Evolutionary conservation across 2,113 vertebrate species (phyloP).

Genomic region (Rhinopomastus cyanomelas): DNA sequence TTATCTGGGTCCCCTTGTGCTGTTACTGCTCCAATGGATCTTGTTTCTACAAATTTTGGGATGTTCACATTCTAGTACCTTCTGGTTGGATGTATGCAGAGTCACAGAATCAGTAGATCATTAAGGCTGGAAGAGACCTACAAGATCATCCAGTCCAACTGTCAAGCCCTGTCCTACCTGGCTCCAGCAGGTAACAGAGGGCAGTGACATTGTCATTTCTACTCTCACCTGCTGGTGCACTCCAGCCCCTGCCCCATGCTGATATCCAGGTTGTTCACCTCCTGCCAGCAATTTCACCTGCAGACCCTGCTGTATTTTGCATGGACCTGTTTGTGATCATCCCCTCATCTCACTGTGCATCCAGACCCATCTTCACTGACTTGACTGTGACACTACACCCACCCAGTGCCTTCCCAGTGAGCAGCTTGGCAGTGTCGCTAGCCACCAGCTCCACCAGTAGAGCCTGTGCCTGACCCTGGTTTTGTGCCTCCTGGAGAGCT

Average conservation of each 20-base stretch:
- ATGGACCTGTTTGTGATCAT: neutral
- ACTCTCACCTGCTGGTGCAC: rapidly evolving
- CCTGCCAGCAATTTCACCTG: neutral
- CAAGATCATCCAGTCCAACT: too few relatives aligned
- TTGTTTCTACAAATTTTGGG: too few relatives aligned
- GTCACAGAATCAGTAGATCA: too few relatives aligned
- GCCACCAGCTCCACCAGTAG: conserved; percentile 36
- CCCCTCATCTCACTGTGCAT: neutral
- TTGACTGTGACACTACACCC: rapidly evolving
- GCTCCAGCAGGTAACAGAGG: neutral
- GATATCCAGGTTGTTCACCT: neutral
- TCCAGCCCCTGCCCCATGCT: rapidly evolving
- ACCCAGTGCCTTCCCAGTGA: neutral
- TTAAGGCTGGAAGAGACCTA: too few relatives aligned
- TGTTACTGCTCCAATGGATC: too few relatives aligned
- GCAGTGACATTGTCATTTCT: neutral
- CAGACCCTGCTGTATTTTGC: neutral
- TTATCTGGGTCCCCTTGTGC: too few relatives aligned
- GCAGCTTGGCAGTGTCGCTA: neutral
- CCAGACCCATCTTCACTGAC: neutral
- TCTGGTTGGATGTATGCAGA: neutral
- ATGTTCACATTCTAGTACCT: too few relatives aligned
- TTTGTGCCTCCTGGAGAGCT: conserved; percentile 58
- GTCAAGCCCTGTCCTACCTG: neutral
- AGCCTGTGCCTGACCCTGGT: neutral